Conservation (phyloP, 2,888 invertebrate species). For the Polyommatus iphigenia region DNA sequence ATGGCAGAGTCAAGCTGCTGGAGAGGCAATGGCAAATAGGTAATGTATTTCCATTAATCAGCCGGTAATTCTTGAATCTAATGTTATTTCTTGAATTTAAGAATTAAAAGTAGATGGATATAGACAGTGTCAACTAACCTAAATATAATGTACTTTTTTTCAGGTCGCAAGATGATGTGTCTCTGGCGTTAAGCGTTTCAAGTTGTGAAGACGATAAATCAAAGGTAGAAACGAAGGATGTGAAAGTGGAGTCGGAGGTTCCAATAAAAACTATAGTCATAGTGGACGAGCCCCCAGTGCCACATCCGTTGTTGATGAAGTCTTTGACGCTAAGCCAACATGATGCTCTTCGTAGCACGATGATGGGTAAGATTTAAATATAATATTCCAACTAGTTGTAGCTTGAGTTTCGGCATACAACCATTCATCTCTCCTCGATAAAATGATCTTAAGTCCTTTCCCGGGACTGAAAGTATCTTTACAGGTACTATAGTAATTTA, state of each 20-base stretch:
- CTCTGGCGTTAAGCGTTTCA: constrained; percentile 72
- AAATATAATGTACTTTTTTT: constrained; percentile 36
- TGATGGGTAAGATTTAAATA: constrained; percentile 63
- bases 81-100: too few relatives aligned
- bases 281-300: constrained; percentile 66
- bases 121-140: neutral
- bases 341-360: constrained; percentile 65
- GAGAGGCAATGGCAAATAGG: constrained; percentile 77
- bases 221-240: constrained; percentile 58
- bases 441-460: too few relatives aligned
- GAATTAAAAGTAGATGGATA: too few relatives aligned
- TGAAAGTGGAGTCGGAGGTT: constrained; percentile 52
- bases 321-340: constrained; percentile 71
- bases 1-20: constrained; percentile 76
- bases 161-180: constrained; percentile 77
- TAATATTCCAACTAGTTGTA: neutral
- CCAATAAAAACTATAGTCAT: constrained; percentile 70
- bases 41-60: constrained; percentile 41
- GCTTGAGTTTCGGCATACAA: too few relatives aligned
- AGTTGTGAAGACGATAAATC: constrained; percentile 77
- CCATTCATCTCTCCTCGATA: too few relatives aligned
- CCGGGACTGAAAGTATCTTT: too few relatives aligned
- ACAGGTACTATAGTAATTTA: too few relatives aligned
- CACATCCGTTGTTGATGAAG: constrained; percentile 75
- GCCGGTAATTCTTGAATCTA: too few relatives aligned